Evolutionary conservation across 1,140 invertebrate species (phyloP).

Genomic region (Dryas iulia): DNA sequence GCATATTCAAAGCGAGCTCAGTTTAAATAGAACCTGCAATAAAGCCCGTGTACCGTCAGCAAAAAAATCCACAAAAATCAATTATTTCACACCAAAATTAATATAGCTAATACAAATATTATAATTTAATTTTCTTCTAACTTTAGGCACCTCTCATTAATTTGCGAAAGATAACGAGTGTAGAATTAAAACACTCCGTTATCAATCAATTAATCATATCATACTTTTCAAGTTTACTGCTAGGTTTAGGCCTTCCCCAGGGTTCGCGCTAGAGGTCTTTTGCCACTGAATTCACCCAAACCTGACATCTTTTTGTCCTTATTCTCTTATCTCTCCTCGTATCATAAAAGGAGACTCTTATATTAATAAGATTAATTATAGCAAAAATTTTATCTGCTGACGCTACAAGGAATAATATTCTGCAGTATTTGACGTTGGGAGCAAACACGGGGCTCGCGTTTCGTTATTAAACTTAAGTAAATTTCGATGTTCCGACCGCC

Average conservation of each 20-base stretch:
- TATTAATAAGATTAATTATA: not conserved
- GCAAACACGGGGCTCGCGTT: conserved; percentile 73
- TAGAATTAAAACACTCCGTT: not conserved
- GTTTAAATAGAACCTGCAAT: conserved; percentile 58
- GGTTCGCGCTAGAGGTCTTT: too few relatives aligned
- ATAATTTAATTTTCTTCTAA: too few relatives aligned
- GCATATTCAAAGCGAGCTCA: conserved; percentile 61
- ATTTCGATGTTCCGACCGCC: conserved; percentile 72
- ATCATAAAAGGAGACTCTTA: too few relatives aligned
- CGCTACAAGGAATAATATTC: conserved; percentile 54
- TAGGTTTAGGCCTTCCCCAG: too few relatives aligned
- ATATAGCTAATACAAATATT: not conserved
- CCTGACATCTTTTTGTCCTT: too few relatives aligned
- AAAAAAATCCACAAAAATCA: not conserved
- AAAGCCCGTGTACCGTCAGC: conserved; percentile 43
- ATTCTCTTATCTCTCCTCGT: too few relatives aligned
- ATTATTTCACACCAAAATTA: not conserved
- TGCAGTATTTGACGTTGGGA: conserved; percentile 61
- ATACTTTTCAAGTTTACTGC: too few relatives aligned
- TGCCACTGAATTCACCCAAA: too few relatives aligned
- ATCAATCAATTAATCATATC: too few relatives aligned
- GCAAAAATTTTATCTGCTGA: conserved; percentile 12
- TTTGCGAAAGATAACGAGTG: not conserved
- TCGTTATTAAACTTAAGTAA: conserved; percentile 79
- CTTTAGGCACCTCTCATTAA: too few relatives aligned